A percentile compares a stretch with the other conserved stretches of the same genome.
Conservation (phyloP, 2,888 invertebrate species). For the Drosophila fungiperda region DNA sequence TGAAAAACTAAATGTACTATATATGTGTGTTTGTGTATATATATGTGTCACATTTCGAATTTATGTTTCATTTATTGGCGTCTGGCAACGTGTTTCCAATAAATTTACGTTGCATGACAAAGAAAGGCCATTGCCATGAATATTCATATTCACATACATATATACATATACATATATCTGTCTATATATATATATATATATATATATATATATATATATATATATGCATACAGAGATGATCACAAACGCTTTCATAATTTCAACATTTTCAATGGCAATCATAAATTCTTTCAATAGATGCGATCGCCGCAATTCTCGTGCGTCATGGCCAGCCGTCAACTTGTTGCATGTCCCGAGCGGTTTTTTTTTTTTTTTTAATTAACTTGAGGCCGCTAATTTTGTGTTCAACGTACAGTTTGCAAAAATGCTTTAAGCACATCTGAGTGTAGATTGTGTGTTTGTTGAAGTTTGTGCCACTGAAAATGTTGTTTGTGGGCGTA, state of each 20-base stretch:
- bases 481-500: slow-evolving; percentile 37
- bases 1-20: background rate
- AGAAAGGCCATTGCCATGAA: slow-evolving; percentile 55
- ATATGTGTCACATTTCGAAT: slow-evolving; percentile 45
- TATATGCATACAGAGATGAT: background rate
- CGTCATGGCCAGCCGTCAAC: slow-evolving; percentile 76
- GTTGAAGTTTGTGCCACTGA: slow-evolving; percentile 23
- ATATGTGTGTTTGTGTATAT: background rate
- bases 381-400: slow-evolving; percentile 63
- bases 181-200: background rate
- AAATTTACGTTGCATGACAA: slow-evolving; percentile 62
- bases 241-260: slow-evolving; percentile 51
- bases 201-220: background rate
- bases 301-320: slow-evolving; percentile 57
- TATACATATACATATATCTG: slow-evolving; percentile 7
- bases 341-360: slow-evolving; percentile 71
- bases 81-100: slow-evolving; percentile 68
- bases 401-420: slow-evolving; percentile 40
- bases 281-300: slow-evolving; percentile 71
- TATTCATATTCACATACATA: slow-evolving; percentile 32
- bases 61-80: slow-evolving; percentile 79
- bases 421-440: slow-evolving; percentile 15
- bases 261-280: slow-evolving; percentile 66
- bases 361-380: slow-evolving; percentile 46
- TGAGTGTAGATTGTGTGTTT: background rate